Conservation (phyloP, 2,113 vertebrate genomes). For the Phylloscopus trochilus region DNA sequence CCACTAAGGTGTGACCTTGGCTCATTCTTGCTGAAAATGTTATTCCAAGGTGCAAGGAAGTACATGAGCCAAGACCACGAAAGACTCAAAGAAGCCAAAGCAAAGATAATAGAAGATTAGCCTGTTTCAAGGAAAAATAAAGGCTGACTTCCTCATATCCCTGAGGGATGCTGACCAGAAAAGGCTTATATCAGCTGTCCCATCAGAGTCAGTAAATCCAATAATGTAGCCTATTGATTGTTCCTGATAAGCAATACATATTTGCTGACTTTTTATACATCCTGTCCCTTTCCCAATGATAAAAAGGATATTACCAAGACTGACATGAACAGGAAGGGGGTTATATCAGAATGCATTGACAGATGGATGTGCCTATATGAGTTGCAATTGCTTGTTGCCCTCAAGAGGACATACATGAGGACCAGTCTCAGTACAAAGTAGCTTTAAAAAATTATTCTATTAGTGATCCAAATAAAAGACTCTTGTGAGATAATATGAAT, state of each 20-base stretch:
- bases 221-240: neutral
- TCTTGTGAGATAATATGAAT: neutral
- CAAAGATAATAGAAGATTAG: neutral
- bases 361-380: fast-evolving
- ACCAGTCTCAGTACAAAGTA: neutral
- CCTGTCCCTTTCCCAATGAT: neutral
- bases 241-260: neutral
- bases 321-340: neutral
- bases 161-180: neutral
- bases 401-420: neutral
- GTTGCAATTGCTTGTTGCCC: neutral
- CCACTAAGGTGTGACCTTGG: neutral
- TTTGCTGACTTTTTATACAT: neutral
- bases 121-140: neutral
- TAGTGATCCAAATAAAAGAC: neutral
- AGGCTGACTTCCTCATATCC: neutral
- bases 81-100: neutral
- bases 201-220: neutral
- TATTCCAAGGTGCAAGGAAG: neutral
- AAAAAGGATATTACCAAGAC: neutral
- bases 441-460: neutral
- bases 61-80: fast-evolving
- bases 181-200: neutral
- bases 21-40: neutral
- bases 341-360: neutral